Conservation (phyloP, 2,797 vertebrate genomes). For the Percopsis omiscomaycus region DNA sequence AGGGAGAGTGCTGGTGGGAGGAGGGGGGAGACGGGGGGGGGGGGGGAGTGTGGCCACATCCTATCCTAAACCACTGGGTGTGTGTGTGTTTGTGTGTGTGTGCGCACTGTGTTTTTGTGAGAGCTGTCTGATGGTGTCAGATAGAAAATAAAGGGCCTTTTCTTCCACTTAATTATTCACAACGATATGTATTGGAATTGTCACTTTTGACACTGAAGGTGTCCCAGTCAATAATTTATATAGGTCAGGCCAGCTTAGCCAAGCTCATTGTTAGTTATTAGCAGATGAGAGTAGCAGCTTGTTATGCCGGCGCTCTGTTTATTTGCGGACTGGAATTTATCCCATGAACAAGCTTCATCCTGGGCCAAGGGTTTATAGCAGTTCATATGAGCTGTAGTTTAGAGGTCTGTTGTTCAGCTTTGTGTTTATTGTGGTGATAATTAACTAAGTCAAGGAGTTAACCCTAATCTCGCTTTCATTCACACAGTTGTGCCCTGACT, state of each 20-base stretch:
- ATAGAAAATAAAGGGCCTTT: slow-evolving; percentile 66
- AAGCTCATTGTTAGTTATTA: slow-evolving; percentile 70
- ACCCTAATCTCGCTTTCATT: slow-evolving; percentile 39
- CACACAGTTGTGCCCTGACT: slow-evolving; percentile 41
- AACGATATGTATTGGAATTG: slow-evolving; percentile 71
- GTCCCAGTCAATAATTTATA: slow-evolving; percentile 76
- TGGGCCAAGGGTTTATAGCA: slow-evolving; percentile 62
- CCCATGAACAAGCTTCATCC: slow-evolving; percentile 65
- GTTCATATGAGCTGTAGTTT: slow-evolving; percentile 53
- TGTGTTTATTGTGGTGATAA: slow-evolving; percentile 69
- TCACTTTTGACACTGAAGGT: slow-evolving; percentile 76
- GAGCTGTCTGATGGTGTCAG: slow-evolving; percentile 59
- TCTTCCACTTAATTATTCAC: slow-evolving; percentile 72
- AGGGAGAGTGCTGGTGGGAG: slow-evolving; percentile 73
- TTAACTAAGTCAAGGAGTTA: slow-evolving; percentile 62
- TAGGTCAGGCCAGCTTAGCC: slow-evolving; percentile 67
- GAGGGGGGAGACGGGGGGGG: slow-evolving; percentile 48
- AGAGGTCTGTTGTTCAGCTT: slow-evolving; percentile 41
- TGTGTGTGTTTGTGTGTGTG: slow-evolving; percentile 32
- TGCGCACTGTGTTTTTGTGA: slow-evolving; percentile 33
- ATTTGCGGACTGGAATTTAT: slow-evolving; percentile 66
- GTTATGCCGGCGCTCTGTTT: slow-evolving; percentile 62
- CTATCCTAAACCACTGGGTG: slow-evolving; percentile 65
- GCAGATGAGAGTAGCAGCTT: slow-evolving; percentile 63
- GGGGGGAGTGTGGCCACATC: slow-evolving; percentile 63